Evolutionary conservation across 2,113 vertebrate species (phyloP), one percentile per base, ranked within the genome.

Genomic region (Leptobrachium ailaonicum): DNA sequence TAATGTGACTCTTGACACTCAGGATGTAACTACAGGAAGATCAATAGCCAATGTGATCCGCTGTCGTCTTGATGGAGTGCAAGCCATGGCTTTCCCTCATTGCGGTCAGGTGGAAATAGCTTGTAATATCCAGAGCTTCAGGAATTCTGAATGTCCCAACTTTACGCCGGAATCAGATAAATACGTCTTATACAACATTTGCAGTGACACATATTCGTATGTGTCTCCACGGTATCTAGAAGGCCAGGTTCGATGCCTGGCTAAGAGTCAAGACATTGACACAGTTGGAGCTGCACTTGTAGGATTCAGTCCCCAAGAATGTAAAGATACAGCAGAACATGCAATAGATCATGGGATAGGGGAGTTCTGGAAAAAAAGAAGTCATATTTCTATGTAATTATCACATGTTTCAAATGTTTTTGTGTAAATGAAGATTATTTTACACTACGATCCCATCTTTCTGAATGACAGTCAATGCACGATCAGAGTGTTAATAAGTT

Each of bases 101-200:
- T 80, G 83, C 53, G 90, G 91, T 12, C 80, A 87, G 40, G 88
- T 87, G 50, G 88, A 94, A 83, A 90, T 93, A 3, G 93, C 90
- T 72, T 93, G 91, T 75, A 94, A 90, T 0, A 75, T 95, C 43
- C 92, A 94, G 84, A 91, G 85, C 53, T 87, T 92, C 82, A 67
- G 82, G 41, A 75, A 82, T 2, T 50, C 67, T 6, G 43, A 87
- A 54, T 54, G 79, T 9, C 85, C 50, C 79, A 53, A 66, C 20
- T 14, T 9, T 60, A 32, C 20, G 1, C 9, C 20, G 2, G 80
- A 85, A 77, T 47, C 54, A 40, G 62, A 14, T 6, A 76, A 75
- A 14, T 83, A 54, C 41, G 88, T 90, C 7, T 81, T 83, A 43
- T 92, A 89, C 43, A 77, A 0, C 73, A 47, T 91, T 32, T 80